Conservation (phyloP, 1,140 invertebrate species). For the Pararge aegeria region DNA sequence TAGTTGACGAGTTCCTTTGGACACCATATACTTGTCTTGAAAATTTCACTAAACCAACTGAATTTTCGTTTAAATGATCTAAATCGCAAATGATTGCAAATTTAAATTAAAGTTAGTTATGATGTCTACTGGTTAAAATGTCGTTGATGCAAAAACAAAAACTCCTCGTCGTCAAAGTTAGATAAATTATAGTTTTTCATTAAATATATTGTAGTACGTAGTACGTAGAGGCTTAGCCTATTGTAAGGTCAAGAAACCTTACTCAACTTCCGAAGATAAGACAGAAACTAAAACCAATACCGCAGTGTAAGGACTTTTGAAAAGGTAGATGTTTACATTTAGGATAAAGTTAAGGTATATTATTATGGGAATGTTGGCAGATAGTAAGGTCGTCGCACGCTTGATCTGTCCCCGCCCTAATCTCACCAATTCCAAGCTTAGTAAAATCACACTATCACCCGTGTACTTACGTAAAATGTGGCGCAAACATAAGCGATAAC, state of each 20-base stretch:
- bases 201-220: too few relatives aligned
- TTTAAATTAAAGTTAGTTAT: too few relatives aligned
- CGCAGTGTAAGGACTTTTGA: not conserved
- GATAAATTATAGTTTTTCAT: too few relatives aligned
- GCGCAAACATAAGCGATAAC: slow-evolving; percentile 9
- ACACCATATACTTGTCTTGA: too few relatives aligned
- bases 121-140: too few relatives aligned
- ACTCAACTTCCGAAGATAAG: not conserved
- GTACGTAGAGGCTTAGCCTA: not conserved
- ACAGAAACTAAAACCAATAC: not conserved
- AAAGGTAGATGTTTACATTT: not conserved
- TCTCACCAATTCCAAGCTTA: slow-evolving; percentile 43
- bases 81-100: too few relatives aligned
- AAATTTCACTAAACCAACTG: too few relatives aligned
- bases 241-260: not conserved
- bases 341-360: not conserved
- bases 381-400: slow-evolving; percentile 14
- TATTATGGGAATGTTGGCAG: slow-evolving; percentile 2
- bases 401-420: slow-evolving; percentile 33
- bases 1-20: too few relatives aligned
- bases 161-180: too few relatives aligned
- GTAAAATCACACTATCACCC: slow-evolving; percentile 50
- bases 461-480: slow-evolving; percentile 38
- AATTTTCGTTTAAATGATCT: too few relatives aligned
- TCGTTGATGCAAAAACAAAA: too few relatives aligned